A percentile compares a stretch with the other conserved stretches of the same genome.
phyloP scores from a whole-genome alignment of 2,797 vertebrate species.

The Crotalus adamanteus region DNA sequence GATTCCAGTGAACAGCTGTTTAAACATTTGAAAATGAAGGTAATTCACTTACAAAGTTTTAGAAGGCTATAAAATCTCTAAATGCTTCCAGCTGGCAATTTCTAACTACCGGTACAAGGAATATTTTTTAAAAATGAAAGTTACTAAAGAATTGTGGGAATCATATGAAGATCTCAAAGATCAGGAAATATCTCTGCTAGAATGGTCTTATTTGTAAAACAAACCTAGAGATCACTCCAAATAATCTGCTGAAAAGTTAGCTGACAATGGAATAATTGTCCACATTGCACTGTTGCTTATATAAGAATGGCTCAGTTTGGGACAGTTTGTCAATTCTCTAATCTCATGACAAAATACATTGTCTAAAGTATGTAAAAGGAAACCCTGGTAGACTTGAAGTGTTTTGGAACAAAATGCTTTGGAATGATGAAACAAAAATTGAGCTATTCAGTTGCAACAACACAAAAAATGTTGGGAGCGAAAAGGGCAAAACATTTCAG shows the following conservation, averaged over 20 bases:
- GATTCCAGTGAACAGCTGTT: not conserved
- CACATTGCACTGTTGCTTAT: not conserved
- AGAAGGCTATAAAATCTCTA: not conserved
- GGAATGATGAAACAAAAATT: slow-evolving; percentile 4
- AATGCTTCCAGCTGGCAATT: not conserved
- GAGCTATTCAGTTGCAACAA: not conserved
- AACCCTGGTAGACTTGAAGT: not conserved
- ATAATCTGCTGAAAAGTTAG: not conserved
- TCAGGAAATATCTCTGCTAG: not conserved
- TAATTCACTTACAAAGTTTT: not conserved
- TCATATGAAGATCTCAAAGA: not conserved
- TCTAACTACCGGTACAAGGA: not conserved
- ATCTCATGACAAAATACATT: not conserved
- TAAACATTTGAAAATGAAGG: not conserved
- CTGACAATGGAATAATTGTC: not conserved
- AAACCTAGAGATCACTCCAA: not conserved
- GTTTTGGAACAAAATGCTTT: not conserved
- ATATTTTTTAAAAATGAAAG: not conserved
- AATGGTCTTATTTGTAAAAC: not conserved
- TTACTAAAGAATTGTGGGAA: not conserved
- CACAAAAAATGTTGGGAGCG: not conserved
- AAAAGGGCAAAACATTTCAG: not conserved
- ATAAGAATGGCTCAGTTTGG: not conserved
- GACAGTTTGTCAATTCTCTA: not conserved
- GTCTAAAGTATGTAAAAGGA: not conserved